Evolutionary conservation across 2,888 invertebrate genomes (phyloP).

Genomic region (Gastracanthus pulcherrimus): DNA sequence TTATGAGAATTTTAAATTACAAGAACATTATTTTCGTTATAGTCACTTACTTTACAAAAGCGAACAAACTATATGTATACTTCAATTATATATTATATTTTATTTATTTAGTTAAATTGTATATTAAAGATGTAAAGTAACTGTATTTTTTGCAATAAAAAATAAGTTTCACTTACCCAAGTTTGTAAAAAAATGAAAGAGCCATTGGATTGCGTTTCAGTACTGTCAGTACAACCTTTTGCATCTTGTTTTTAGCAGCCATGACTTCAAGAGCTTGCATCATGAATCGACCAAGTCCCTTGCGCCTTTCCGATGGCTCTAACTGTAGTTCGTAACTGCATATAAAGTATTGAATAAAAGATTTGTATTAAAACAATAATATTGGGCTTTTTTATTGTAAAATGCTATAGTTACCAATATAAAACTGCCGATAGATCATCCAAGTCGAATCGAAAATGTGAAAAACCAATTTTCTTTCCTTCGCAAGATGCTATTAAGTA

Average conservation of each 20-base stretch:
- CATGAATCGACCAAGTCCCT: constrained; percentile 91
- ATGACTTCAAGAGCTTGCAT: constrained; percentile 88
- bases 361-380: constrained; percentile 13
- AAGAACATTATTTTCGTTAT: neutral
- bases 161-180: constrained; percentile 81
- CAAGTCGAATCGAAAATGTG: constrained; percentile 87
- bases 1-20: neutral
- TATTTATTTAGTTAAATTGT: neutral
- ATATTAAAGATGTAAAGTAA: neutral
- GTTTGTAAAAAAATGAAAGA: constrained; percentile 86
- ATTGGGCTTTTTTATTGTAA: neutral
- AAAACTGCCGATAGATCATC: constrained; percentile 84
- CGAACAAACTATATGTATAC: no score
- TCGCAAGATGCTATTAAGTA: constrained; percentile 80
- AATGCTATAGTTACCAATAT: constrained; percentile 81
- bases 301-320: constrained; percentile 83
- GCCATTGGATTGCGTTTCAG: constrained; percentile 88
- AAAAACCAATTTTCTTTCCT: constrained; percentile 82
- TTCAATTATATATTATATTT: neutral
- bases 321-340: constrained; percentile 93
- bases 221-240: constrained; percentile 89
- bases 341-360: constrained; percentile 2
- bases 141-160: neutral
- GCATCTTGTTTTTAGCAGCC: constrained; percentile 86
- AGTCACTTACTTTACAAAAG: no score